Evolutionary conservation across 2,888 invertebrate species (phyloP).

Genomic region (Ormyrus pomaceus): DNA sequence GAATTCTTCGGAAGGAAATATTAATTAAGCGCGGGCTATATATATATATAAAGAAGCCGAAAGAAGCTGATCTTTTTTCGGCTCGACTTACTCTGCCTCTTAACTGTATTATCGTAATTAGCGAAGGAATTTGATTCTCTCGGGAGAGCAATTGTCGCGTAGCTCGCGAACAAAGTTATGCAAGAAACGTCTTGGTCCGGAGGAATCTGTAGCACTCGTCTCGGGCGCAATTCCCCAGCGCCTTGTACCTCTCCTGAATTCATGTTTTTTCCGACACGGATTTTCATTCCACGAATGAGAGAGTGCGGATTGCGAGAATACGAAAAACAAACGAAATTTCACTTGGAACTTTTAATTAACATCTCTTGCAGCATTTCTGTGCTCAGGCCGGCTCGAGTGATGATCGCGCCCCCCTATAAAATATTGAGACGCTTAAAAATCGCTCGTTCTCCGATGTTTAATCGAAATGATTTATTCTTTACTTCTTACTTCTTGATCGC

Average conservation of each 20-base stretch:
- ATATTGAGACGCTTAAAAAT: no score
- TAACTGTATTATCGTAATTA: slow-evolving; percentile 50
- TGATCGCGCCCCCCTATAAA: not conserved
- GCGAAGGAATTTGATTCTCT: slow-evolving; percentile 52
- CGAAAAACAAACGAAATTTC: not conserved
- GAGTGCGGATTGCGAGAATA: slow-evolving; percentile 25
- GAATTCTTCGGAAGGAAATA: no score
- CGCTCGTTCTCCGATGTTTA: no score
- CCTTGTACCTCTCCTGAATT: slow-evolving; percentile 40
- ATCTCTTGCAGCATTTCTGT: slow-evolving; percentile 6
- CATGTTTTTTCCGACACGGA: slow-evolving; percentile 36
- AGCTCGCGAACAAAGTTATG: slow-evolving; percentile 45
- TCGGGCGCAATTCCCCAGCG: slow-evolving; percentile 35
- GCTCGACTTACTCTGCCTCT: not conserved
- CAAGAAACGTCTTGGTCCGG: slow-evolving; percentile 44
- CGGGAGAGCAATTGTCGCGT: slow-evolving; percentile 53
- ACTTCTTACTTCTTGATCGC: no score
- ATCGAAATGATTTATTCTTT: no score
- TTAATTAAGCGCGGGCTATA: no score
- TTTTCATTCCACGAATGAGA: slow-evolving; percentile 22
- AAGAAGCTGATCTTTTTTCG: slow-evolving; percentile 22
- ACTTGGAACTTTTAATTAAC: slow-evolving; percentile 45
- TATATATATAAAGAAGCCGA: no score
- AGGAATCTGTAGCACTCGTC: slow-evolving; percentile 22
- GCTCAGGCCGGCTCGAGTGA: not conserved